Percentiles rank a stretch among this genome's conserved stretches.
These are phyloP conservation scores for Harpagoxenus sublaevis DNA, from an alignment of 2,888 invertebrate species.

Conservation along the genomic window DNA sequence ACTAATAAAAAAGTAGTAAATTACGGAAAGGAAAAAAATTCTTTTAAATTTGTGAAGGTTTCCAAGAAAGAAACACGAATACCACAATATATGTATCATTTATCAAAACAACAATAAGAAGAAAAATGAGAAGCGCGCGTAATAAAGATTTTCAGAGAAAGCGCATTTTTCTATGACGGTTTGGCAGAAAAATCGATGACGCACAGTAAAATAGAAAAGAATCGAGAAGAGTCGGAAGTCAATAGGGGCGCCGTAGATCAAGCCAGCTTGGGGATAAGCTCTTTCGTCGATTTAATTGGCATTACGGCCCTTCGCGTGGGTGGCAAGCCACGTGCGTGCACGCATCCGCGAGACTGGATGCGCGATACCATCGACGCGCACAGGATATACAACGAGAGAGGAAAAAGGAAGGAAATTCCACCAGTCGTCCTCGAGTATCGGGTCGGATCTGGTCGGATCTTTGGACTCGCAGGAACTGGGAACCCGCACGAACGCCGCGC, in stretches of 20 bases:
- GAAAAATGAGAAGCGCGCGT: not conserved
- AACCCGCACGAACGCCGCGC: conserved; percentile 45
- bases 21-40: not conserved
- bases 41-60: not conserved
- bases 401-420: conserved; percentile 46
- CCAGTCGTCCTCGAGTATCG: conserved; percentile 66
- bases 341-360: conserved; percentile 46
- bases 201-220: not conserved
- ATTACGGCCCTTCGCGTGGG: conserved; percentile 58
- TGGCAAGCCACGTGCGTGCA: conserved; percentile 54
- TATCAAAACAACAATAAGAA: not conserved
- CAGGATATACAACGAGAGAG: conserved; percentile 49
- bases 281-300: conserved; percentile 72
- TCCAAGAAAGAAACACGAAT: not conserved
- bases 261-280: conserved; percentile 58
- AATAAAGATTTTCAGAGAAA: not conserved
- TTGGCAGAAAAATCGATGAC: not conserved
- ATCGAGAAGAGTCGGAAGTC: conserved; percentile 47
- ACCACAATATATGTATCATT: not conserved
- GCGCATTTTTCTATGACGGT: not conserved
- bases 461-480: conserved; percentile 54
- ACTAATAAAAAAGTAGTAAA: not conserved
- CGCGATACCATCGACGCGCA: conserved; percentile 46
- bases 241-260: conserved; percentile 59
- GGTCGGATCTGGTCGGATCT: conserved; percentile 48